Conservation (phyloP, 2,888 invertebrate species). For the Apodemia mormo region DNA sequence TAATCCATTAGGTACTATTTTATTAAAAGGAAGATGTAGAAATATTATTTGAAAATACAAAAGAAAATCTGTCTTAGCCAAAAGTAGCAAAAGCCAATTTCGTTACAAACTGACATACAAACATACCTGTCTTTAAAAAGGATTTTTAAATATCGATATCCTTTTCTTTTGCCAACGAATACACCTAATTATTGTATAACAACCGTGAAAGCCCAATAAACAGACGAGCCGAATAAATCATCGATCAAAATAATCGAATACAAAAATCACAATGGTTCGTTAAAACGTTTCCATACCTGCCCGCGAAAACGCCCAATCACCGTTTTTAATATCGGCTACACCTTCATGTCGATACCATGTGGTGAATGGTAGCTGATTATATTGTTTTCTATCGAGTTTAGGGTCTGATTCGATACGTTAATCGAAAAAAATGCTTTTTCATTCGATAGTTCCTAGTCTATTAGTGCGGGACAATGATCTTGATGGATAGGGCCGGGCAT, state of each 20-base stretch:
- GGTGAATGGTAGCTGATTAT: conserved; percentile 77
- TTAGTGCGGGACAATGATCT: conserved; percentile 59
- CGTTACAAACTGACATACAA: background rate
- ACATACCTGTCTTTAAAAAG: background rate
- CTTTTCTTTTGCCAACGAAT: background rate
- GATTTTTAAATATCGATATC: background rate
- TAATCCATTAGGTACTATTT: too few relatives aligned
- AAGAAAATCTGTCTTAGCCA: too few relatives aligned
- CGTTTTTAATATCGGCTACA: conserved; percentile 68
- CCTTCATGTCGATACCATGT: conserved; percentile 39
- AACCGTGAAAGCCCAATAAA: conserved; percentile 48
- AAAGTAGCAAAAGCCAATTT: background rate
- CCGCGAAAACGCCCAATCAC: conserved; percentile 69
- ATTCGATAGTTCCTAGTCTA: conserved; percentile 64
- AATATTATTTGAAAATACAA: too few relatives aligned
- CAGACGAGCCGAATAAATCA: conserved; percentile 53
- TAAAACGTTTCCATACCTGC: conserved; percentile 60
- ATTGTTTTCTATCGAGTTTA: conserved; percentile 71
- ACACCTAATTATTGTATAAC: conserved; percentile 32
- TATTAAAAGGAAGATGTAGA: too few relatives aligned
- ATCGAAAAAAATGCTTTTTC: conserved; percentile 74
- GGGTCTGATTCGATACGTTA: conserved; percentile 73
- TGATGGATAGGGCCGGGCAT: conserved; percentile 53
- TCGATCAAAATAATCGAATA: conserved; percentile 74
- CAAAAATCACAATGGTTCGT: conserved; percentile 77